A percentile compares a stretch with the other conserved stretches of the same genome.
Conservation (phyloP, 2,888 invertebrate species). For the Antheraea yamamai region DNA sequence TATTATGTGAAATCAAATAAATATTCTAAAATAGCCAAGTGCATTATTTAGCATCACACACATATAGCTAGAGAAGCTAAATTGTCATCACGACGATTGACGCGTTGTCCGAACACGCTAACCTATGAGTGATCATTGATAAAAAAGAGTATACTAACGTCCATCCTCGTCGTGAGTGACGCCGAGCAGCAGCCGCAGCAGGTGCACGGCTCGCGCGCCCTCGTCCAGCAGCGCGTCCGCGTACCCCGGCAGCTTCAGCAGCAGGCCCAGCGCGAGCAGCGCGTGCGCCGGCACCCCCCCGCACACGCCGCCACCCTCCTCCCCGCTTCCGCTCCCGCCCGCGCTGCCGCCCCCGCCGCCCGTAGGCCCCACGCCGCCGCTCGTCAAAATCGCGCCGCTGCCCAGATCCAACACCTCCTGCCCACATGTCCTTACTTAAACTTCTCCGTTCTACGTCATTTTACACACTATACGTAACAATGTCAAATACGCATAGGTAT, state of each 20-base stretch:
- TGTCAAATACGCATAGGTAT: too few relatives aligned
- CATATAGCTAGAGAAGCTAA: too few relatives aligned
- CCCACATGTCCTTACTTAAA: background rate
- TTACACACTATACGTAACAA: too few relatives aligned
- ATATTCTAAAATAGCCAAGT: too few relatives aligned
- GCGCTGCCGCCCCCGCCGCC: constrained; percentile 56
- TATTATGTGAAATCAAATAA: too few relatives aligned
- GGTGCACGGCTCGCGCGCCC: constrained; percentile 91
- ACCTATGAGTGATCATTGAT: too few relatives aligned
- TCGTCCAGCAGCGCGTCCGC: constrained; percentile 93
- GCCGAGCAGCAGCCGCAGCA: constrained; percentile 92
- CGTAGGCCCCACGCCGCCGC: constrained; percentile 46
- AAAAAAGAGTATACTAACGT: constrained; percentile 76
- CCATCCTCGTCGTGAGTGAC: constrained; percentile 96
- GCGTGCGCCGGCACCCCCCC: constrained; percentile 93
- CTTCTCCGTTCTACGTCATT: too few relatives aligned
- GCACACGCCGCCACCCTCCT: constrained; percentile 53
- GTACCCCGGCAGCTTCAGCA: constrained; percentile 94
- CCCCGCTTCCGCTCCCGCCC: constrained; percentile 63
- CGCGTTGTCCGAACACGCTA: too few relatives aligned
- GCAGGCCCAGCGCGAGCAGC: constrained; percentile 93
- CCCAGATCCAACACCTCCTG: constrained; percentile 71
- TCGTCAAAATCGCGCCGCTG: constrained; percentile 50
- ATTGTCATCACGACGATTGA: too few relatives aligned
- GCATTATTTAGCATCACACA: too few relatives aligned